Conservation (phyloP, 2,113 vertebrate species). For the Petrocephalus microphthalmus region DNA sequence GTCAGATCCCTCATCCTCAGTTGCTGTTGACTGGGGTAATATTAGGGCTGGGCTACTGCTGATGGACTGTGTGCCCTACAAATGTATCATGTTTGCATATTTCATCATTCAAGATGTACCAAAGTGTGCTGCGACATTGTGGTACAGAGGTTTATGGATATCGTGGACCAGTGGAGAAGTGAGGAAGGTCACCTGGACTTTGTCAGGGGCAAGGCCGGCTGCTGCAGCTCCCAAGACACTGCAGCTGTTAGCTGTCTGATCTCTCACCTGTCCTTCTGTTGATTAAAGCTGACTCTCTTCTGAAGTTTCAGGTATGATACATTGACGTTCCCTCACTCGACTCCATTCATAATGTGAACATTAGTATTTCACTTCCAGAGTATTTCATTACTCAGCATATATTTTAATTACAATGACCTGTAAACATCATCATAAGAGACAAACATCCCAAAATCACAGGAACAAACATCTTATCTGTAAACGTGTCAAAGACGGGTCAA, state of each 20-base stretch:
- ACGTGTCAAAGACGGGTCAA: constrained; percentile 1
- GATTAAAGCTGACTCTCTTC: neutral
- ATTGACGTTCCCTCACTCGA: neutral
- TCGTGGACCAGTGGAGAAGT: neutral
- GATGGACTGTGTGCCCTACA: neutral
- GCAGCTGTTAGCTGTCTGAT: neutral
- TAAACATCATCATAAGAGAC: constrained; percentile 9
- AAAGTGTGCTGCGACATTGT: neutral
- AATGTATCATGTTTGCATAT: neutral
- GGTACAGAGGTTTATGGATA: neutral
- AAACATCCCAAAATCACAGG: constrained; percentile 6
- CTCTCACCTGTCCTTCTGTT: neutral
- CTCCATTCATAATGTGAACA: neutral
- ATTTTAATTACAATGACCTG: constrained; percentile 3
- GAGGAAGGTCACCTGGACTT: neutral
- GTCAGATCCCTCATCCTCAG: neutral
- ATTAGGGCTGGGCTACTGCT: neutral
- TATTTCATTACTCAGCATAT: neutral
- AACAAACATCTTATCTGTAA: constrained; percentile 11
- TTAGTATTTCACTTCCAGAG: neutral
- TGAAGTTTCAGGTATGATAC: neutral
- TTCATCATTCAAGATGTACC: neutral
- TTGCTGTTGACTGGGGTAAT: neutral
- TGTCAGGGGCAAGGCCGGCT: neutral
- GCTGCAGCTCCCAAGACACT: neutral